Evolutionary conservation across 53 echinoderm and acorn worm species (phyloP).

Genomic region (Echinometra lucunter): DNA sequence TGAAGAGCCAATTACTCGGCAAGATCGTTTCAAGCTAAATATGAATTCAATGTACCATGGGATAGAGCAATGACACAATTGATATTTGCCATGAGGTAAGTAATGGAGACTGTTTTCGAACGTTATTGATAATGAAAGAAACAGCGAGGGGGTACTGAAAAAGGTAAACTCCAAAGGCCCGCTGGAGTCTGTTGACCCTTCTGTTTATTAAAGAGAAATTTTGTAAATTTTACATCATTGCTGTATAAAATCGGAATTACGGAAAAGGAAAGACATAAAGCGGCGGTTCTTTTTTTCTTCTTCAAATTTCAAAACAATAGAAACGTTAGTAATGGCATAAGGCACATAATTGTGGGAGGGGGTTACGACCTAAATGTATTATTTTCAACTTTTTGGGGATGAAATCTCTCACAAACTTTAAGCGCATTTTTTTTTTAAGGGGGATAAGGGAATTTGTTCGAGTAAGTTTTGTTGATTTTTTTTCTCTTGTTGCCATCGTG

Average conservation of each 20-base stretch:
- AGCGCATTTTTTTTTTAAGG: too few relatives aligned
- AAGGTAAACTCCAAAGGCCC: background rate
- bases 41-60: constrained; percentile 18
- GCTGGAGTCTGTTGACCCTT: background rate
- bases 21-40: constrained; percentile 8
- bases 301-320: background rate
- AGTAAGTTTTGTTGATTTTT: too few relatives aligned
- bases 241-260: background rate
- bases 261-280: background rate
- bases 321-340: background rate
- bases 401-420: too few relatives aligned
- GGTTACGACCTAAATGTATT: too few relatives aligned
- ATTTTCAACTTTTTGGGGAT: too few relatives aligned
- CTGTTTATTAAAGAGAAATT: background rate
- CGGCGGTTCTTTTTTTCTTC: background rate
- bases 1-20: constrained; percentile 21
- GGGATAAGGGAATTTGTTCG: too few relatives aligned
- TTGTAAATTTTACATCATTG: background rate
- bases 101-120: background rate
- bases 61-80: background rate
- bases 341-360: too few relatives aligned
- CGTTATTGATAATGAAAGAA: background rate
- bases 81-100: background rate
- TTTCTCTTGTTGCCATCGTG: too few relatives aligned
- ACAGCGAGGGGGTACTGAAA: background rate